phyloP scores from a whole-genome alignment of 2,113 vertebrate species.

The Gobiocypris rarus region DNA sequence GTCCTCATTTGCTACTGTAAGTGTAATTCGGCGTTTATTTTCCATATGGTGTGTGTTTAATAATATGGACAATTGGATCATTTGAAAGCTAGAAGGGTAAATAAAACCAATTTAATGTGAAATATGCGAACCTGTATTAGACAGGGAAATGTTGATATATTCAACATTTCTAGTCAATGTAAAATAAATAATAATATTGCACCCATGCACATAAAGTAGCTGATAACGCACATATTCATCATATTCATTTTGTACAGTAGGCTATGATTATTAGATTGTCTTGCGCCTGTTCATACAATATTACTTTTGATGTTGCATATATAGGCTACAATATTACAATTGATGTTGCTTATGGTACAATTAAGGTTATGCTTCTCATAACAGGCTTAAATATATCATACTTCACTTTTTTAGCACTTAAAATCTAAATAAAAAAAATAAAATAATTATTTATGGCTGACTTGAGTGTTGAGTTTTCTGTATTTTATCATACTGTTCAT shows the following conservation, averaged over 20 bases:
- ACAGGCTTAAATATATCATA: background rate
- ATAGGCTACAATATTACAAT: background rate
- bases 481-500: too few species aligned
- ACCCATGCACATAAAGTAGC: background rate
- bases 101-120: background rate
- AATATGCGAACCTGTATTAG: background rate
- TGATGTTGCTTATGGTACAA: background rate
- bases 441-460: too few species aligned
- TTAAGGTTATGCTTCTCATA: background rate
- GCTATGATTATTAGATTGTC: background rate
- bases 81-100: background rate
- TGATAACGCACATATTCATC: background rate
- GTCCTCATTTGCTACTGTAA: background rate
- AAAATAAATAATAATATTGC: background rate
- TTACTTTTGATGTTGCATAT: background rate
- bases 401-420: too few species aligned
- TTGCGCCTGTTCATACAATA: background rate
- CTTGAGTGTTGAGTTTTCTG: too few species aligned
- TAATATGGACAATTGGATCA: background rate
- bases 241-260: background rate
- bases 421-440: too few species aligned
- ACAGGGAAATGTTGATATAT: background rate
- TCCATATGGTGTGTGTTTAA: background rate
- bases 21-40: background rate
- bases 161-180: background rate